Evolutionary conservation across 2,113 vertebrate species (phyloP).

Genomic region (Charina bottae): DNA sequence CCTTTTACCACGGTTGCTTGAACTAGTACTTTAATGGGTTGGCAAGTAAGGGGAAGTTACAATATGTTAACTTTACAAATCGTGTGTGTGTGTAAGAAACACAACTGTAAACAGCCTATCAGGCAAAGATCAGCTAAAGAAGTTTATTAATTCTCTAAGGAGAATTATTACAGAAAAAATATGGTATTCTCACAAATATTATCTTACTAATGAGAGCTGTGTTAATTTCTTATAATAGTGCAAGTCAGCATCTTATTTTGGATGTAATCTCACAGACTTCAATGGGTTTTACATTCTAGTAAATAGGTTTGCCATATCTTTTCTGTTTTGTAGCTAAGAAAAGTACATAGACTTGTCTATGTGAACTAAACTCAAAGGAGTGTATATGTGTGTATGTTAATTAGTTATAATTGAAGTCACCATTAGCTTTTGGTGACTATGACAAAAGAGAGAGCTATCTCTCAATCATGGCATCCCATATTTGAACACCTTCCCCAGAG

Average conservation of each 20-base stretch:
- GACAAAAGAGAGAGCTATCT: not conserved
- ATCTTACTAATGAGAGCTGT: not conserved
- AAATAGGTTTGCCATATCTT: not conserved
- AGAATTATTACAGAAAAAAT: conserved; percentile 35
- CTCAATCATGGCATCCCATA: not conserved
- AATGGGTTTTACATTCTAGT: not conserved
- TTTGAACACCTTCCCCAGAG: not conserved
- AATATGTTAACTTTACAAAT: conserved; percentile 27
- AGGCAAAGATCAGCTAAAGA: conserved; percentile 32
- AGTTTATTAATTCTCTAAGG: not conserved
- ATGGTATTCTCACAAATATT: conserved; percentile 18
- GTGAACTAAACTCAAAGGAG: not conserved
- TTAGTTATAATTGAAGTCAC: not conserved
- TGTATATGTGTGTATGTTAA: not conserved
- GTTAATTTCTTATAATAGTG: not conserved
- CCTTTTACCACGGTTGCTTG: not conserved
- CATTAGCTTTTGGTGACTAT: not conserved
- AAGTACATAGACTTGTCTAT: not conserved
- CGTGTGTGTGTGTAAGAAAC: not conserved
- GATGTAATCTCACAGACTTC: not conserved
- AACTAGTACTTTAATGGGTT: conserved; percentile 28
- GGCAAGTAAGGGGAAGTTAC: not conserved
- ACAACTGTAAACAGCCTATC: not conserved
- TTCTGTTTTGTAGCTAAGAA: not conserved
- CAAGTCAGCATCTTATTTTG: not conserved